Conservation (phyloP, 2,888 invertebrate species). For the Stramonita haemastoma region DNA sequence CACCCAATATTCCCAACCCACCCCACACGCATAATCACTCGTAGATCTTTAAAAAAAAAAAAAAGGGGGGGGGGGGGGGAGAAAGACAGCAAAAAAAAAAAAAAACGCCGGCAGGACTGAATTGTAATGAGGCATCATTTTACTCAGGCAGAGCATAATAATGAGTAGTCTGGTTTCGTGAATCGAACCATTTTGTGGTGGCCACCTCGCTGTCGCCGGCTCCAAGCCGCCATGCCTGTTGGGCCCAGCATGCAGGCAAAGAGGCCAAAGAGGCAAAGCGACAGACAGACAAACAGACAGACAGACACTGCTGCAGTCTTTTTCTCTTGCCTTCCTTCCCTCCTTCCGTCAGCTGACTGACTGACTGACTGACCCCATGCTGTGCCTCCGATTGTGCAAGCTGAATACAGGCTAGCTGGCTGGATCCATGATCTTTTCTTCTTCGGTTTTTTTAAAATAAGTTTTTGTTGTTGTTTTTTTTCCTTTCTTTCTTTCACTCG, state of each 20-base stretch:
- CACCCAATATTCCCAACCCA: neutral
- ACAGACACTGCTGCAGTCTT: too few species aligned
- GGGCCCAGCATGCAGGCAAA: neutral
- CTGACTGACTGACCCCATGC: too few species aligned
- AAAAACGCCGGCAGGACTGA: constrained; percentile 2
- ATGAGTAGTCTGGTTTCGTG: constrained; percentile 34
- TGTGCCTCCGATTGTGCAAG: too few species aligned
- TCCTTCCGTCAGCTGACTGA: too few species aligned
- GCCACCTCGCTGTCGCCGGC: constrained; percentile 21
- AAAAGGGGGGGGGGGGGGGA: neutral
- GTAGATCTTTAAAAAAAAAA: constrained; percentile 2
- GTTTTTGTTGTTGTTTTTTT: too few species aligned
- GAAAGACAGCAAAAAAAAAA: neutral
- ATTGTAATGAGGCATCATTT: constrained; percentile 28
- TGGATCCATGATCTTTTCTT: too few species aligned
- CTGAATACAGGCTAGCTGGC: too few species aligned
- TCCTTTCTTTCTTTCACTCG: too few species aligned
- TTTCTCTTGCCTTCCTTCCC: too few species aligned
- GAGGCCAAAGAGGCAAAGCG: too few species aligned
- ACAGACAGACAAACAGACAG: too few species aligned
- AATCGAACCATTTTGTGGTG: constrained; percentile 24
- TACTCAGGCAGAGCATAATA: constrained; percentile 27
- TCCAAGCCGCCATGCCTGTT: neutral
- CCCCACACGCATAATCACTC: neutral
- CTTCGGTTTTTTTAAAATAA: too few species aligned